Evolutionary conservation across 2,888 invertebrate species (phyloP).

Genomic region (Pilophorus perplexus): DNA sequence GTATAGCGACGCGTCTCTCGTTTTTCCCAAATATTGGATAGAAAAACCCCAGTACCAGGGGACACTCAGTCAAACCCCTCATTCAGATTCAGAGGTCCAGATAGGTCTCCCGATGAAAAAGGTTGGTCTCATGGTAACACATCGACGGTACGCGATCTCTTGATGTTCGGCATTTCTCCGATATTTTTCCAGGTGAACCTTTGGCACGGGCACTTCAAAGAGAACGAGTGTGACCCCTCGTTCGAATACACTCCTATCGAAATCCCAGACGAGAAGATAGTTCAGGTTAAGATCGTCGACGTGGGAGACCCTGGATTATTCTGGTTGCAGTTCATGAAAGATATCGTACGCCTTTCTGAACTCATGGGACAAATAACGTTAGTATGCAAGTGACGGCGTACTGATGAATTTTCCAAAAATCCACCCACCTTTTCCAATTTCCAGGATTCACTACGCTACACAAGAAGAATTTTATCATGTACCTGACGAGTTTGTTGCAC

Average conservation of each 20-base stretch:
- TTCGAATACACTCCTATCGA: slow-evolving; percentile 10
- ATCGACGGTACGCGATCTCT: no score
- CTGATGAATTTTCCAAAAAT: no score
- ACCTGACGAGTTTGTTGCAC: neutral
- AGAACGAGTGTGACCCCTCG: slow-evolving; percentile 16
- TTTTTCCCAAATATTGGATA: no score
- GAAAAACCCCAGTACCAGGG: no score
- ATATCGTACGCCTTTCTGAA: neutral
- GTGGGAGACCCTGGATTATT: neutral
- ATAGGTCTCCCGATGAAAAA: no score
- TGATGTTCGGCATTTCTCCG: neutral
- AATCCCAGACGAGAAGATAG: neutral
- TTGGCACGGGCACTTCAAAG: slow-evolving; percentile 18
- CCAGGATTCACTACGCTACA: neutral
- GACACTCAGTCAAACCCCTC: no score
- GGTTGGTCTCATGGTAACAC: no score
- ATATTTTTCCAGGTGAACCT: slow-evolving; percentile 1
- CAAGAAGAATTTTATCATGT: neutral
- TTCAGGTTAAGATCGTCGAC: slow-evolving; percentile 15
- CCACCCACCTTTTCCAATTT: neutral
- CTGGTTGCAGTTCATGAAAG: slow-evolving; percentile 4
- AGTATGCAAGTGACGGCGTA: no score
- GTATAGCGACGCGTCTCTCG: no score
- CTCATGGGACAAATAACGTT: slow-evolving; percentile 6
- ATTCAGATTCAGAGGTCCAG: no score